Base-by-base conservation (phyloP, 2,113 vertebrate species). In the Dendropsophus ebraccatus region DNA sequence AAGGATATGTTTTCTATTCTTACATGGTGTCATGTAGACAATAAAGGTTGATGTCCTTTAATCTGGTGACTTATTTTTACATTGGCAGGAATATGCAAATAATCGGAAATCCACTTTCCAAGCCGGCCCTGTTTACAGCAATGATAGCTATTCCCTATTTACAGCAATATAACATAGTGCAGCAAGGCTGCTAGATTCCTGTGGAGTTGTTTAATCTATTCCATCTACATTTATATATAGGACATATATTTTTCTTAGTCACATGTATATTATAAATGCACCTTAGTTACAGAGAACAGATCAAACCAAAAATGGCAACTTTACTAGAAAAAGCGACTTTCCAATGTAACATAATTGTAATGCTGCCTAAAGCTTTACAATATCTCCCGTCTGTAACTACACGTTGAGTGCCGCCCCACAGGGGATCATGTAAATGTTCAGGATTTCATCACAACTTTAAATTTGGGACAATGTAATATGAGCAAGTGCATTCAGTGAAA, bases 301-400 rank as follows among this genome's bases (percentile, higher is more conserved):
- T 78, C 30, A 37, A 56, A 54, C 30, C 30, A 78, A 28, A 35
- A 77, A 56, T 56, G 9, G 21, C 7, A 78, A 35, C 17, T 78
- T 56, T 35, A 12, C 16, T 47, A 50, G n/a, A 49, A n/a, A 5
- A 28, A 76, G 45, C 30, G 45, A 17, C 73, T 28, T 52, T 49
- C 13, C 75, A 30, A 35, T 78, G 56, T 56, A 56, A 23, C 75
- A 54, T 50, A 35, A 78, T 23, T 56, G 52, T 56, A 54, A 78
- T 56, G 30, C 56, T 35, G 50, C 75, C 75, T 56, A 28, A 35
- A 56, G 75, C 75, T 56, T 21, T 21, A 17, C 50, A 78, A 52
- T 32, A 76, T 76, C 25, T 52, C 14, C 25, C 17, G 49, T 30
- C 16, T 54, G 13, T 30, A 78, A 56, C 28, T 56, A 30, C 28